Conservation (phyloP, 30 jellyfish, hydroid and myxozoan species). For the Turritopsis dohrnii region DNA sequence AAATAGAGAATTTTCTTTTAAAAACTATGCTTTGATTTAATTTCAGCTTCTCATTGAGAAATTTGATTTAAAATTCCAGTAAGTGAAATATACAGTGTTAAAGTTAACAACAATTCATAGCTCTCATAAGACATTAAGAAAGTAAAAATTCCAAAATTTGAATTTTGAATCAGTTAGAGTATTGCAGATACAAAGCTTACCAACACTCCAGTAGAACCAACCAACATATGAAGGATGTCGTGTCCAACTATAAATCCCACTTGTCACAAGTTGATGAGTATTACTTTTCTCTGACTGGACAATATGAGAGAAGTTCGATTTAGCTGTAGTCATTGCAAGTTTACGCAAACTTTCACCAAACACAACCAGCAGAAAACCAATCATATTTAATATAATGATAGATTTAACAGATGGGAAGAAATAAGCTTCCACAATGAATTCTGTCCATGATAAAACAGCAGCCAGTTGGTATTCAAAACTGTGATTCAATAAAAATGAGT, state of each 20-base stretch:
- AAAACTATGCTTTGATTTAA: background rate
- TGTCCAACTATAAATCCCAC: slow-evolving; percentile 62
- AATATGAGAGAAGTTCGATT: slow-evolving; percentile 71
- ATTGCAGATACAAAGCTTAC: slow-evolving; percentile 43
- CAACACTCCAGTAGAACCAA: slow-evolving; percentile 92
- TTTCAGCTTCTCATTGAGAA: background rate
- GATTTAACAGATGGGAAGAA: slow-evolving; percentile 48
- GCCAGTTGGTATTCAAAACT: slow-evolving; percentile 77
- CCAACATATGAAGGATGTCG: slow-evolving; percentile 97
- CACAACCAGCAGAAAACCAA: slow-evolving; percentile 58
- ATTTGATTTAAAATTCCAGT: too few relatives aligned
- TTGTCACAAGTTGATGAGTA: slow-evolving; percentile 66
- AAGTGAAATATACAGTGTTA: background rate
- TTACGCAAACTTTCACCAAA: slow-evolving; percentile 69
- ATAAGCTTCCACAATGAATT: slow-evolving; percentile 45
- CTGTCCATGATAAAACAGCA: slow-evolving; percentile 43
- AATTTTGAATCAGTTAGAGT: too few relatives aligned
- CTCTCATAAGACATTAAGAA: too few relatives aligned
- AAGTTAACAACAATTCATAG: too few relatives aligned
- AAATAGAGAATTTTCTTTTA: background rate
- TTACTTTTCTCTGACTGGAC: slow-evolving; percentile 53
- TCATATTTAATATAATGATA: background rate
- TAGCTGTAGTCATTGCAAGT: slow-evolving; percentile 77
- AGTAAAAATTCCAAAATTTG: too few relatives aligned
- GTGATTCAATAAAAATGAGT: slow-evolving; percentile 80